phyloP scores from a whole-genome alignment of 2,797 vertebrate species.

The Phataginus tetradactyla region DNA sequence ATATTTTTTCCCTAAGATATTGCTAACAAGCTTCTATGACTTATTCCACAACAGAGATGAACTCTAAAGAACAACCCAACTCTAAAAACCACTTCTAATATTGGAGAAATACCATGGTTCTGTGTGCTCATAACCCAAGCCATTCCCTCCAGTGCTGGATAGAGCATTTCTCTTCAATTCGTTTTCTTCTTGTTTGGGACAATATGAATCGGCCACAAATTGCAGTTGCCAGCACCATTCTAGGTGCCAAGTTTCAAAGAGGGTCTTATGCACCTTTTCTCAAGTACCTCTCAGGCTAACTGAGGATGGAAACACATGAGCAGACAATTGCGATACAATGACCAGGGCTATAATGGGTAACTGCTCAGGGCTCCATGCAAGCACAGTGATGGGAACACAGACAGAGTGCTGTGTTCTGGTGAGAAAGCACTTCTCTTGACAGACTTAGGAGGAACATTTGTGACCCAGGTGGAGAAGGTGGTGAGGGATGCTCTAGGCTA shows the following conservation, averaged over 20 bases:
- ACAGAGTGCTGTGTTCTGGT: not conserved
- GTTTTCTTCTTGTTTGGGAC: not conserved
- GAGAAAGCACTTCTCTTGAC: not conserved
- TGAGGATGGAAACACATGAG: not conserved
- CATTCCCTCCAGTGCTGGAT: not conserved
- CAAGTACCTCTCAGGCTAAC: not conserved
- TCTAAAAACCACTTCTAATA: conserved; percentile 33
- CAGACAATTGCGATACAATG: not conserved
- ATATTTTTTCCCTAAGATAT: not conserved
- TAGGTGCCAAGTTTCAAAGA: not conserved
- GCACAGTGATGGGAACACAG: not conserved
- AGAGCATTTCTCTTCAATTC: not conserved
- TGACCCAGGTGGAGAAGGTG: not conserved
- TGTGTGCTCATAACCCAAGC: not conserved
- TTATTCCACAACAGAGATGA: conserved; percentile 24
- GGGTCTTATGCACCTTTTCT: not conserved
- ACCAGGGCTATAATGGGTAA: fast-evolving
- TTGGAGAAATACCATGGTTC: not conserved
- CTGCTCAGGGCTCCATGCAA: too few species aligned
- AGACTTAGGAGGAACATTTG: not conserved
- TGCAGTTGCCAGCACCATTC: not conserved
- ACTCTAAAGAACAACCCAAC: not conserved
- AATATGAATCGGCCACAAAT: not conserved
- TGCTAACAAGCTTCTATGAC: not conserved
- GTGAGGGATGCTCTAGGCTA: not conserved